Conservation (phyloP, 1,140 invertebrate genomes). For the Anoplophora glabripennis region DNA sequence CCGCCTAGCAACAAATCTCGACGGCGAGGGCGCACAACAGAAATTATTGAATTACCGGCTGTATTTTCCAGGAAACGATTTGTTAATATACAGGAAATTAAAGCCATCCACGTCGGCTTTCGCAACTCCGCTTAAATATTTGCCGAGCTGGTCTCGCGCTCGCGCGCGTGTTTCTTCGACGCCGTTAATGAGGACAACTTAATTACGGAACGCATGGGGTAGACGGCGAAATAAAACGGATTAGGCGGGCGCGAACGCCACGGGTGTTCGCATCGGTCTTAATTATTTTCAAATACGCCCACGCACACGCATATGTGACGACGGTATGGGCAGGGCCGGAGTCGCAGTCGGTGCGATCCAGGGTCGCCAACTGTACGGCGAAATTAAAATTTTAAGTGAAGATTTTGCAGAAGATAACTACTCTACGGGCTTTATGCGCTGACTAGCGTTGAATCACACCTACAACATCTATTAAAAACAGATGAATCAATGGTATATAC, state of each 20-base stretch:
- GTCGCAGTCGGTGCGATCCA: too few species aligned
- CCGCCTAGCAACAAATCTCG: constrained; percentile 11
- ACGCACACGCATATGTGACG: neutral
- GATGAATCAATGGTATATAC: too few species aligned
- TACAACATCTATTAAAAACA: too few species aligned
- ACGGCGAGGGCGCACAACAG: neutral
- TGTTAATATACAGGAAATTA: constrained; percentile 23
- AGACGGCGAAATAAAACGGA: neutral
- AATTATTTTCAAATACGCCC: neutral
- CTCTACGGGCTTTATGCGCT: too few species aligned
- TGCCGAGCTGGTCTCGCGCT: neutral
- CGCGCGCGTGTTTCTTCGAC: neutral
- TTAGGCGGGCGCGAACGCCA: neutral
- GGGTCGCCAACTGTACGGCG: too few species aligned
- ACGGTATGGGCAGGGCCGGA: too few species aligned
- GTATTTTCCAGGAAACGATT: constrained; percentile 12
- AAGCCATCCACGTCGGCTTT: constrained; percentile 12
- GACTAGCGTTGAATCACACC: too few species aligned
- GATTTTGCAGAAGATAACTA: too few species aligned
- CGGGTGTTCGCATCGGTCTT: neutral
- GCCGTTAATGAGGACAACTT: neutral
- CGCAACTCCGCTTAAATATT: constrained; percentile 4
- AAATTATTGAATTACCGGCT: constrained; percentile 19
- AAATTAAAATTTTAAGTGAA: too few species aligned
- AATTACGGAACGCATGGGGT: neutral